These are phyloP conservation scores for Yoshiicerus persimilis DNA, from an alignment of 1,140 invertebrate species.

Conservation along the genomic window DNA sequence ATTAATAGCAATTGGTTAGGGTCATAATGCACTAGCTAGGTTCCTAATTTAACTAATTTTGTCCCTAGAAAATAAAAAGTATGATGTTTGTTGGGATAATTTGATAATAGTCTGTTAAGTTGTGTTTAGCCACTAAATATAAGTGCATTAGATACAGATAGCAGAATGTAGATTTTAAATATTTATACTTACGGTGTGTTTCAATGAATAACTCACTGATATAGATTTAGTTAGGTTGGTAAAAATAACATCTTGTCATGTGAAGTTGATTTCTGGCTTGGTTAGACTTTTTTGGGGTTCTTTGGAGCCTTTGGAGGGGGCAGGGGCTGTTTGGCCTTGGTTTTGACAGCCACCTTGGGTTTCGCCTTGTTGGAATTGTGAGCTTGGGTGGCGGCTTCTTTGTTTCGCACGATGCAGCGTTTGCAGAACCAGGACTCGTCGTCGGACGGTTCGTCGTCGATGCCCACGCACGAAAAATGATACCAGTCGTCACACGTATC, in stretches of 20 bases:
- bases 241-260: background rate
- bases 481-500: constrained; percentile 40
- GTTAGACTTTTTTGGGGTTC: background rate
- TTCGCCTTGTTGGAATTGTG: background rate
- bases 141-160: background rate
- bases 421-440: constrained; percentile 34
- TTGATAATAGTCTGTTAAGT: too few species aligned
- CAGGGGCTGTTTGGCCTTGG: background rate
- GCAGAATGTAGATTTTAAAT: background rate
- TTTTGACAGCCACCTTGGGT: background rate
- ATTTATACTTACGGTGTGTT: background rate
- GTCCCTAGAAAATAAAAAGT: too few species aligned
- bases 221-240: background rate
- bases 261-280: background rate
- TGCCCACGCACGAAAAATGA: constrained; percentile 30
- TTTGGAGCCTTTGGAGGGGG: background rate
- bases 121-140: background rate
- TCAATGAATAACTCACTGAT: background rate
- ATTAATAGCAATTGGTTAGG: too few species aligned
- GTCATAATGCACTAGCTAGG: too few species aligned
- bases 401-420: constrained; percentile 24
- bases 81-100: too few species aligned
- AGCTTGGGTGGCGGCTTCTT: background rate
- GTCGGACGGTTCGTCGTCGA: background rate
- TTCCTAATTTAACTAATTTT: too few species aligned